Evolutionary conservation across 2,113 vertebrate genomes (phyloP), one percentile per base, ranked within the genome.

Genomic region (Rynchops niger): DNA sequence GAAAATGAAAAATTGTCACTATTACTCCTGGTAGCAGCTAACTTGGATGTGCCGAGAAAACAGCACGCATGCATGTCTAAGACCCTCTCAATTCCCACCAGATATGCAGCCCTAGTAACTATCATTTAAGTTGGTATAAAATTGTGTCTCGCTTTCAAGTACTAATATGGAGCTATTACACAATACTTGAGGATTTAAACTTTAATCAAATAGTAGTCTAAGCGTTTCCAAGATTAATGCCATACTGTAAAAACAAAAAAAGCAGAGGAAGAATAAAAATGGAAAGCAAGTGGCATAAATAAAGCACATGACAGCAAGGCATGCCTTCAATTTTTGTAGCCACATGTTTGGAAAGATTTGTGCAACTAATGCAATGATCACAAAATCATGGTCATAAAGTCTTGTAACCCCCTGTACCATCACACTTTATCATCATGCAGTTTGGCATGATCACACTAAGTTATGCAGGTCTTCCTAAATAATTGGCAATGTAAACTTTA

Each of bases 281-380:
- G 78, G 91, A 91, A 97, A 96, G 82, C 55, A 95, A 96, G 52
- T 27, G 61, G 77, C 59, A 63, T 91, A 81, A 96, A 92, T 74
- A 97, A 96, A 95, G 42, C 62, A 91, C 0, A 10, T 62, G 50
- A 65, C 42, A 84, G 86, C 66, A 94, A 38, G 40, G 49, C 34
- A 71, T 30, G 56, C 49, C 76, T 89, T 96, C 84, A 86, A 22
- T 69, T 94, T 98, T 95, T 92, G 94, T 42, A 94, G 94, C 63
- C 85, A 62, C 25, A 21, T 74, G 65, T 84, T 94, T 94, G 77
- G 63, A 43, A 96, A 79, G 79, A 85, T 43, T 45, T 88, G 65
- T 72, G 67, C 70, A 91, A 93, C 47, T 91, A 91, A 90, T 45
- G 53, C 52, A 71, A 50, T 73, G n/a, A 96, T 34, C 52, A n/a